phyloP scores from a whole-genome alignment of 2,888 invertebrate genomes.

The Metopia argyrocephala region DNA sequence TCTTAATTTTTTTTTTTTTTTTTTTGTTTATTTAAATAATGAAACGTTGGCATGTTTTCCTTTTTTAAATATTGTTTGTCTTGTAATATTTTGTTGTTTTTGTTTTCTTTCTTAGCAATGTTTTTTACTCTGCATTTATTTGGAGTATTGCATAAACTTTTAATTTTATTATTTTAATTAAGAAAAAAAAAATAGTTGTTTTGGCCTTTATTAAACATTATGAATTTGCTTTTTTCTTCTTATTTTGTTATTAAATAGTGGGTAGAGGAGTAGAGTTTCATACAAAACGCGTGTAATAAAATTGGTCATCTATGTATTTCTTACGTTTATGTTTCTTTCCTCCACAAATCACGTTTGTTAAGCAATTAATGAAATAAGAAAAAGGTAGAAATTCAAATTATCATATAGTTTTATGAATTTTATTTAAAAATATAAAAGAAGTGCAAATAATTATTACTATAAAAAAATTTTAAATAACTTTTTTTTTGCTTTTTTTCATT shows the following conservation, averaged over 20 bases:
- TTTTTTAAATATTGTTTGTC: too few relatives aligned
- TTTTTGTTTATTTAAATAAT: too few relatives aligned
- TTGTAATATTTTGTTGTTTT: not conserved
- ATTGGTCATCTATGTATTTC: conserved; percentile 38
- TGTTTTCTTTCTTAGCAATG: not conserved
- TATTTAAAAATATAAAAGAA: conserved; percentile 1
- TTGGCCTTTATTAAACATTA: conserved; percentile 43
- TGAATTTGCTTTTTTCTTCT: not conserved
- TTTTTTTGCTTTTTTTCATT: too few relatives aligned
- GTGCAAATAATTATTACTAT: conserved; percentile 20
- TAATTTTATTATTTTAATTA: too few relatives aligned
- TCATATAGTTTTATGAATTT: too few relatives aligned
- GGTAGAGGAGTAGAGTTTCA: conserved; percentile 21
- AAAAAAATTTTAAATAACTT: too few relatives aligned
- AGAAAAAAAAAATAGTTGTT: too few relatives aligned
- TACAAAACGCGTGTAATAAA: not conserved
- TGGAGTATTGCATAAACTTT: conserved; percentile 45
- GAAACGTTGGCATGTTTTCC: too few relatives aligned
- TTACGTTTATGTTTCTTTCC: conserved; percentile 9
- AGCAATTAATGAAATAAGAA: conserved; percentile 38
- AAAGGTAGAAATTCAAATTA: conserved; percentile 28
- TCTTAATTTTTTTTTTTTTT: not conserved
- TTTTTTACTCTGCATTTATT: conserved; percentile 1
- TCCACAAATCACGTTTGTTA: conserved; percentile 47
- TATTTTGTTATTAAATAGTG: not conserved